Base-by-base conservation (phyloP, 2,113 vertebrate species). In the Anoplopoma fimbria region DNA sequence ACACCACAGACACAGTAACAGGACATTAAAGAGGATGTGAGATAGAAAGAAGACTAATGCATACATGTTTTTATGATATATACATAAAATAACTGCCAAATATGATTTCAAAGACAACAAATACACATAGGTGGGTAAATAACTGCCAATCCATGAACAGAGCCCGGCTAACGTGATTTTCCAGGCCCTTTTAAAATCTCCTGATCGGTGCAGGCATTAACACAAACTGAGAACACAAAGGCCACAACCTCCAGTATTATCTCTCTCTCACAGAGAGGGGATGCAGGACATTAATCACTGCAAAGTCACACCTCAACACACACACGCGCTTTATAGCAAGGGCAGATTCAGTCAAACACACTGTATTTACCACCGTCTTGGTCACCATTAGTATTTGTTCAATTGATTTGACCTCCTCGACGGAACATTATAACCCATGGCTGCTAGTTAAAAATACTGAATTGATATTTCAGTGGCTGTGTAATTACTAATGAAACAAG, bases 251-350 rank as follows among this genome's bases (percentile, higher is more conserved):
- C 68, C 86, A 87, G 89, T 77, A 93, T 94, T 94, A 93, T 93
- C 93, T 91, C 80, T 79, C 86, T 89, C 84, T 92, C 79, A 88
- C 93, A 93, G 90, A 79, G 81, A 31, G 60, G 69, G 51, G 79
- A 93, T 34, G 62, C 63, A 88, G 89, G 71, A 75, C 93, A 95
- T 95, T 94, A 94, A 94, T 94, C 94, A 94, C 86, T 75, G 88
- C 86, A 86, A 84, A 90, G 84, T 87, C 82, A 84, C 85, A 87
- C 81, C 61, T 78, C 68, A 60, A 67, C 62, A 88, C 61, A 67
- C 73, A 57, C 74, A 69, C 79, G 23, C 60, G 61, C 60, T 80
- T 84, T 79, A 78, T 47, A 70, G 69, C 14, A 23, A 38, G 9
- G 27, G 81, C 83, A 71, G 78, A 81, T 69, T 89, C 81, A 85